phyloP scores from a whole-genome alignment of 1,140 invertebrate genomes.

The Pristionchus pacificus region DNA sequence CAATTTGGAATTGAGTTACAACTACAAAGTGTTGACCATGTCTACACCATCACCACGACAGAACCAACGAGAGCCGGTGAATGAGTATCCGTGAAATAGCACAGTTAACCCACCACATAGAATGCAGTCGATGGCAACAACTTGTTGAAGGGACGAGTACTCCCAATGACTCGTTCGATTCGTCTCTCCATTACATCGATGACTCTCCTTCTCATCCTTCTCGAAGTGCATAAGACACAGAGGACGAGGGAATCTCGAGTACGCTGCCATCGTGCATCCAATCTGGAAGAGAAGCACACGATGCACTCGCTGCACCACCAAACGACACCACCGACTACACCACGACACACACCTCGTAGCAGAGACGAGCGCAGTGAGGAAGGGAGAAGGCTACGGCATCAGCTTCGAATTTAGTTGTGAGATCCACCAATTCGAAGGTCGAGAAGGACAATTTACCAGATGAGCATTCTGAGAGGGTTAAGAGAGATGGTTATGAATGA shows the following conservation, averaged over 20 bases:
- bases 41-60: not conserved
- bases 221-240: slow-evolving; percentile 51
- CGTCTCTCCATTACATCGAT: slow-evolving; percentile 13
- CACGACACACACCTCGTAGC: slow-evolving; percentile 39
- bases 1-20: too few species aligned
- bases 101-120: slow-evolving; percentile 38
- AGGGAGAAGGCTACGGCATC: slow-evolving; percentile 45
- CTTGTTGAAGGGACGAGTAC: slow-evolving; percentile 49
- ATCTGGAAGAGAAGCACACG: slow-evolving; percentile 2
- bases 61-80: too few species aligned
- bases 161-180: slow-evolving; percentile 34
- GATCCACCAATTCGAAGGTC: slow-evolving; percentile 41
- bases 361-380: slow-evolving; percentile 46
- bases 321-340: too few species aligned
- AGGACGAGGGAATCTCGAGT: slow-evolving; percentile 55
- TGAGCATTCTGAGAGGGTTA: slow-evolving; percentile 42
- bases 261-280: slow-evolving; percentile 48
- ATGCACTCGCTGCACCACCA: too few species aligned
- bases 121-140: slow-evolving; percentile 47
- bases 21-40: too few species aligned
- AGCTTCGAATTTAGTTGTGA: slow-evolving; percentile 44
- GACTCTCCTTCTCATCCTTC: slow-evolving; percentile 20
- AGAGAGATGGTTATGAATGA: too few species aligned
- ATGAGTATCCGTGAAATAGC: too few species aligned
- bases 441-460: slow-evolving; percentile 41